These are phyloP conservation scores for Heliconius melpomene DNA, from an alignment of 1,140 invertebrate genomes.

Conservation along the genomic window DNA sequence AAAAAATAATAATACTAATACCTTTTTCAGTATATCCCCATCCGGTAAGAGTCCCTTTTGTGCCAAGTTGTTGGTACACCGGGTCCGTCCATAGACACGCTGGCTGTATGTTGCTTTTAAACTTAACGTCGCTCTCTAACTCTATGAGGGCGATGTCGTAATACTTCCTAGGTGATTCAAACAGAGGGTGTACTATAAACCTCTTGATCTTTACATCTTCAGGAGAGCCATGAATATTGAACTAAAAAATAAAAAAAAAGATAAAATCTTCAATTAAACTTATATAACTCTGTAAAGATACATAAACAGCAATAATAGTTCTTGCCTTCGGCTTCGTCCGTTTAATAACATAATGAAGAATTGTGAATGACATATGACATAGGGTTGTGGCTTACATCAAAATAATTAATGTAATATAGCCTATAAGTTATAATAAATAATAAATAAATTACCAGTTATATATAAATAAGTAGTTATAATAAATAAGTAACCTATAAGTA, in stretches of 20 bases:
- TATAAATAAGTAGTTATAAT: too few relatives aligned
- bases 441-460: too few relatives aligned
- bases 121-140: conserved; percentile 31
- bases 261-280: too few relatives aligned
- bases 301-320: too few relatives aligned
- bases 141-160: conserved; percentile 49
- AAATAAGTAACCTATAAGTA: too few relatives aligned
- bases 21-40: conserved; percentile 57
- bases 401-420: too few relatives aligned
- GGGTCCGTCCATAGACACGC: conserved; percentile 76
- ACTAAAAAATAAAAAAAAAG: conserved; percentile 29
- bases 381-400: too few relatives aligned
- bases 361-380: too few relatives aligned
- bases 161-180: conserved; percentile 41
- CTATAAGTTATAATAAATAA: too few relatives aligned
- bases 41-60: conserved; percentile 46
- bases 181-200: conserved; percentile 42
- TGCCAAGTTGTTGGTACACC: conserved; percentile 39
- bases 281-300: too few relatives aligned
- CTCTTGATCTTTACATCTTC: conserved; percentile 40
- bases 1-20: conserved; percentile 27
- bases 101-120: conserved; percentile 38
- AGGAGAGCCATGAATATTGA: conserved; percentile 17
- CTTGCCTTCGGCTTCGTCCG: too few relatives aligned
- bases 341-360: too few relatives aligned